Base-by-base conservation (phyloP, 2,113 vertebrate species). In the Raja brachyura region DNA sequence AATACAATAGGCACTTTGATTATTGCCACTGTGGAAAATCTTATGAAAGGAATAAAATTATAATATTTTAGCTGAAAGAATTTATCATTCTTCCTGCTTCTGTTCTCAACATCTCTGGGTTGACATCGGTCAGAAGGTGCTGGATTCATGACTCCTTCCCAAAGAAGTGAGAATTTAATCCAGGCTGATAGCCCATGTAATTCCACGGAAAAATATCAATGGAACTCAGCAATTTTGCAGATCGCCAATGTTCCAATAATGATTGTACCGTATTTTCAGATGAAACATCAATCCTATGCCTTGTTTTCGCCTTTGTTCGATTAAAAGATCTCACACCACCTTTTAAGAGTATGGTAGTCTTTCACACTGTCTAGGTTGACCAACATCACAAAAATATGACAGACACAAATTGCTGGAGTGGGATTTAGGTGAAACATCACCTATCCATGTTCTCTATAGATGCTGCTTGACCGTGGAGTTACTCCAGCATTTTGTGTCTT, bases 1-100 rank as follows among this genome's bases (percentile, higher is more conserved):
- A 63, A 63, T 14, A 88, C 59, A 88, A 88, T n/a, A 31, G 83
- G 28, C 31, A 86, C 83, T 86, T 86, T 88, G 83, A 88, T 88
- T 31, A 88, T 66, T 63, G 59, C 83, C 16, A 31, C 59, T 18
- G 59, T 63, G 83, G 13, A 88, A 63, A 63, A 88, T 61, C 28
- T 63, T 63, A 61, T 88, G 83, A 28, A 66, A 88, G 61, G 59
- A 86, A 63, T 86, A 86, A 86, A 88, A 14, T 59, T 66, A 2
- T 11, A 88, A 77, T 31, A 63, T 31, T 6, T 31, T 31, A 13
- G n/a, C 56, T 88, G 83, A 88, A 88, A 88, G 83, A 63, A 25
- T 31, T 63, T 0, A 63, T 88, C 63, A 25, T 86, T 31, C 18
- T 18, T 63, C 13, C 14, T 11, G 61, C 59, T 88, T n/a, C n/a